Evolutionary conservation across 2,888 invertebrate genomes (phyloP), one percentile per base, ranked within the genome.

Genomic region (Oasisia sp.): DNA sequence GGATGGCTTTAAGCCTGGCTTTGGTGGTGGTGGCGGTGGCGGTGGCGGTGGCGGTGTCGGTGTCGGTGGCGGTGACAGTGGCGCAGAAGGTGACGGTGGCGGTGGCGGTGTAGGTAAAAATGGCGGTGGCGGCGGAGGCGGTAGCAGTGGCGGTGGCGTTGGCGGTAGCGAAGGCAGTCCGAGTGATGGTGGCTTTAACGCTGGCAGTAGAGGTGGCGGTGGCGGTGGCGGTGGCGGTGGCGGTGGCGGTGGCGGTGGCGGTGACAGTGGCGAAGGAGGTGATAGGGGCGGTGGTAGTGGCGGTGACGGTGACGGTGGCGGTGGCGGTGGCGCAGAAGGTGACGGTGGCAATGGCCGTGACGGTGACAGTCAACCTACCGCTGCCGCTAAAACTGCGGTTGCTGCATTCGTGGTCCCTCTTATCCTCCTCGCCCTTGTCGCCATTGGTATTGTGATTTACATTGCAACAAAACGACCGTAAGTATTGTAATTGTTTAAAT

Each of bases 211-310:
- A 50, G 32, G 92, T 90, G 45, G 9, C 32, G 45, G 92, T 92
- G 90, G 90, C 89, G 27, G 92, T 44, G 5, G 38, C 32, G 45
- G 90, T 90, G 32, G 50, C 91, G 27, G 89, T 92, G 45, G 44
- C 32, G 44, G 92, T 91, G 45, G 90, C 0, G 44, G 92, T 91
- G 45, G 45, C 2, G 44, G 89, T 44, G 7, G 32, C 2, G 19
- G 90, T 45, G 45, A 32, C 32, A 89, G 90, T 90, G n/a, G 90
- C 1, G 27, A 90, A 1, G 45, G 8, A n/a, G 91, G 92, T 90
- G 32, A 90, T 91, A n/a, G 92, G 92, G 38, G 91, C 32, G 2
- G 92, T 92, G 14, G 58, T 58, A 91, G 58, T 91, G 44, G 89
- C 56, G 56, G 92, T 91, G 27, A 4, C 92, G n/a, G 91, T 92